phyloP scores from a whole-genome alignment of 2,113 vertebrate genomes.

The Mungos mungo region DNA sequence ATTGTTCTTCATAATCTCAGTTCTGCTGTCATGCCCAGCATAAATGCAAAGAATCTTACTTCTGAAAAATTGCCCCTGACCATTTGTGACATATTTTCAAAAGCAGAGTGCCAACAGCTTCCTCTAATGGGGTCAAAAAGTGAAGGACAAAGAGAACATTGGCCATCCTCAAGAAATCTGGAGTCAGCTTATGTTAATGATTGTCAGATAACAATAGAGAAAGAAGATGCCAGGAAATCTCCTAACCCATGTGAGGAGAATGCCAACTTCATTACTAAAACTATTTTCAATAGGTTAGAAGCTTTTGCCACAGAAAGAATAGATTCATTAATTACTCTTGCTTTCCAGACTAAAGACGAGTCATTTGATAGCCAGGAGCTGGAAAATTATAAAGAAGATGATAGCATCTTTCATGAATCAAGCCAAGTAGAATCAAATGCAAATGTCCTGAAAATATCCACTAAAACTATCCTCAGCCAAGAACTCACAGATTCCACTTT shows the following conservation, averaged over 20 bases:
- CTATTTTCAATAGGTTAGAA: conserved; percentile 62
- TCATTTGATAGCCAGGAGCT: background rate
- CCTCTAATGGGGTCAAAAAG: background rate
- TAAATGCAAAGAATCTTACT: background rate
- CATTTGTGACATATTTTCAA: background rate
- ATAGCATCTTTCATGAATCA: conserved; percentile 4
- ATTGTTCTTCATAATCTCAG: conserved; percentile 65
- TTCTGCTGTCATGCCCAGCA: conserved; percentile 1
- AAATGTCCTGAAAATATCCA: conserved; percentile 33
- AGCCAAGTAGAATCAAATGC: conserved; percentile 25
- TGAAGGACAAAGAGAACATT: background rate
- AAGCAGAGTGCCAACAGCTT: background rate
- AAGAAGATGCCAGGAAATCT: background rate
- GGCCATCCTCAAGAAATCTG: background rate
- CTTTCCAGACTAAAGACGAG: conserved; percentile 42
- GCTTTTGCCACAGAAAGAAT: conserved; percentile 69
- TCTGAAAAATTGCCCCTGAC: background rate
- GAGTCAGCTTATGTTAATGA: background rate
- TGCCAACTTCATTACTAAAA: conserved; percentile 60
- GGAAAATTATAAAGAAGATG: conserved; percentile 5
- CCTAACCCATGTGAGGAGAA: conserved; percentile 47
- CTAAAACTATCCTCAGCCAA: background rate
- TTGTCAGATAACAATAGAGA: background rate
- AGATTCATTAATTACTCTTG: conserved; percentile 44
- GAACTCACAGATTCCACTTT: conserved; percentile 20